Evolutionary conservation across 1,140 invertebrate species (phyloP).

Genomic region (Drosophila tropicalis): DNA sequence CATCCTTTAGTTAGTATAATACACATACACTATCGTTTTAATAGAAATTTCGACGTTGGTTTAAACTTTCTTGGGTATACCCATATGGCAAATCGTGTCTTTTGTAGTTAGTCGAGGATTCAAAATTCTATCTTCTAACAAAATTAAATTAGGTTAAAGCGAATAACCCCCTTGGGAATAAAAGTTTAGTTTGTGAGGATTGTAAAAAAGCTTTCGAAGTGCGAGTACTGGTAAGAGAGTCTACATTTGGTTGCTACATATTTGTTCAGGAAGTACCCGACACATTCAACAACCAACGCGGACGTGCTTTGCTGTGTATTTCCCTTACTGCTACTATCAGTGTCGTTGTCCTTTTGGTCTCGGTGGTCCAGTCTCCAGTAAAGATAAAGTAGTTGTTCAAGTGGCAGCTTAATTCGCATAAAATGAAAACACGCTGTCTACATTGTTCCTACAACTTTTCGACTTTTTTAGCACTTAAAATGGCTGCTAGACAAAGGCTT

Average conservation of each 20-base stretch:
- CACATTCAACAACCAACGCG: conserved; percentile 16
- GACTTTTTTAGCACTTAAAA: conserved; percentile 81
- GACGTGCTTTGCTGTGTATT: conserved; percentile 33
- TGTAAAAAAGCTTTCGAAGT: too few relatives aligned
- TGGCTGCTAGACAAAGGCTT: conserved; percentile 80
- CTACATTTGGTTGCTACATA: conserved; percentile 28
- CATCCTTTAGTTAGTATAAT: too few relatives aligned
- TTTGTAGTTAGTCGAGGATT: too few relatives aligned
- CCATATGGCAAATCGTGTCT: too few relatives aligned
- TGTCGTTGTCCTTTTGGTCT: conserved; percentile 44
- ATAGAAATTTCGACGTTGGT: too few relatives aligned
- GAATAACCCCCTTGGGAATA: too few relatives aligned
- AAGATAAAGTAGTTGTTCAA: conserved; percentile 77
- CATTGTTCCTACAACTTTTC: conserved; percentile 83
- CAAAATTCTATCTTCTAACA: too few relatives aligned
- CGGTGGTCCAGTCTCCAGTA: conserved; percentile 60
- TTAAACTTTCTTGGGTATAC: too few relatives aligned
- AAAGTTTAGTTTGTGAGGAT: too few relatives aligned
- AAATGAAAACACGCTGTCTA: conserved; percentile 83
- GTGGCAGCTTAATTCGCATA: conserved; percentile 83
- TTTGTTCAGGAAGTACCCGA: conserved; percentile 16
- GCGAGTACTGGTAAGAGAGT: neutral
- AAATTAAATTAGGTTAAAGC: too few relatives aligned
- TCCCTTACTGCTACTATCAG: conserved; percentile 51
- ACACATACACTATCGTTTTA: too few relatives aligned